Conservation (phyloP, 2,113 vertebrate genomes). For the Chamaetylas fuelleborni region DNA sequence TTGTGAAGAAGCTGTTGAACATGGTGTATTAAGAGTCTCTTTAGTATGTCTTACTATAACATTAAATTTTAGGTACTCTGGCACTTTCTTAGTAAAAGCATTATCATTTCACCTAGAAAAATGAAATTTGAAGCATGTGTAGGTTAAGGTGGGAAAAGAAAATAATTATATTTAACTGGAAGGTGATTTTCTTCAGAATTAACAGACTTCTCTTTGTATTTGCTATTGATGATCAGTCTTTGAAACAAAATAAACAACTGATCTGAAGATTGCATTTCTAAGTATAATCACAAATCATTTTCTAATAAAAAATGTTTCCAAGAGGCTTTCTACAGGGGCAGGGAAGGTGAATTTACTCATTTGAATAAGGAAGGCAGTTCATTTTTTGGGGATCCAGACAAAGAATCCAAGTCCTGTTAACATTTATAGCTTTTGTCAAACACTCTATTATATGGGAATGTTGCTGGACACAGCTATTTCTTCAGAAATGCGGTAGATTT, state of each 20-base stretch:
- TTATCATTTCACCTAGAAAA: neutral
- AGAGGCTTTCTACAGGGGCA: neutral
- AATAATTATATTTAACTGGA: neutral
- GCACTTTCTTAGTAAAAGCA: neutral
- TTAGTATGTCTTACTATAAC: neutral
- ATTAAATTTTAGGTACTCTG: neutral
- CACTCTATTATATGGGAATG: neutral
- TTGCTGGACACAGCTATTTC: neutral
- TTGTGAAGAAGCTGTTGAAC: neutral
- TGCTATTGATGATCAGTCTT: neutral
- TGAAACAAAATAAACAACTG: neutral
- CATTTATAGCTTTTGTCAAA: neutral
- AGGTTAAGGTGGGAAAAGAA: neutral
- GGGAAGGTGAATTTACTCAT: neutral
- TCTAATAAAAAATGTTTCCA: neutral
- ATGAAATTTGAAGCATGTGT: neutral
- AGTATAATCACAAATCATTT: neutral
- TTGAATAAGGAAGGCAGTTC: neutral
- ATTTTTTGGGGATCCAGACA: neutral
- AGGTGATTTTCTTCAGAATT: neutral
- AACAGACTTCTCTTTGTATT: neutral
- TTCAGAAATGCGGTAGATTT: neutral
- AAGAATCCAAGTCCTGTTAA: neutral
- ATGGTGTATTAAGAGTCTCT: neutral
- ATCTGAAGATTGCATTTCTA: neutral